A percentile compares a stretch with the other conserved stretches of the same genome.
Conservation (phyloP, 2,797 vertebrate species). For the Meriones psammophilus region DNA sequence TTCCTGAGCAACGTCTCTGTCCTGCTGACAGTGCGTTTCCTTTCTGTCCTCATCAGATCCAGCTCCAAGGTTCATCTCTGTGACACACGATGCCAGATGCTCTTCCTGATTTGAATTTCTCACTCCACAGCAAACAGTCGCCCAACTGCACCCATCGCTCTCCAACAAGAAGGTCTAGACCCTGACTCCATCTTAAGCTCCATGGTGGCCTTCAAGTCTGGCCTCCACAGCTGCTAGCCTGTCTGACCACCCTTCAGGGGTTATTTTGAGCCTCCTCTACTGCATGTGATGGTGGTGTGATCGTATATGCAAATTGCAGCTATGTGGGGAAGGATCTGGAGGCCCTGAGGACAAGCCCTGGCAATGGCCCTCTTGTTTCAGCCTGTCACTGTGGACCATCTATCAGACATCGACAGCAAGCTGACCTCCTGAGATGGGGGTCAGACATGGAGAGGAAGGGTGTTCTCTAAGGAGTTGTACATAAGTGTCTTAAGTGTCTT, state of each 20-base stretch:
- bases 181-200: not conserved
- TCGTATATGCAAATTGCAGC: not conserved
- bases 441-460: accelerated
- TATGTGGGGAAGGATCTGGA: not conserved
- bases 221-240: slow-evolving; percentile 37
- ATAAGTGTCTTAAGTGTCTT: not conserved
- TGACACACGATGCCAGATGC: slow-evolving; percentile 66
- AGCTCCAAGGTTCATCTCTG: slow-evolving; percentile 62
- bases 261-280: not conserved
- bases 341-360: not conserved
- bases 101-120: slow-evolving; percentile 52
- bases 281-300: not conserved
- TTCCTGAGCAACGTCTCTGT: slow-evolving; percentile 65
- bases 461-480: not conserved
- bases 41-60: slow-evolving; percentile 78
- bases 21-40: slow-evolving; percentile 67
- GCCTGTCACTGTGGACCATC: no score
- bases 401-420: not conserved
- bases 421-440: not conserved
- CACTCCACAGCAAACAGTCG: not conserved
- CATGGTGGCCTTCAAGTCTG: not conserved
- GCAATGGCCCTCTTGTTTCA: not conserved
- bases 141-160: not conserved
- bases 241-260: not conserved
- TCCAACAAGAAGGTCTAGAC: not conserved